Conservation (phyloP, 2,888 invertebrate genomes). For the Macaria liturata region DNA sequence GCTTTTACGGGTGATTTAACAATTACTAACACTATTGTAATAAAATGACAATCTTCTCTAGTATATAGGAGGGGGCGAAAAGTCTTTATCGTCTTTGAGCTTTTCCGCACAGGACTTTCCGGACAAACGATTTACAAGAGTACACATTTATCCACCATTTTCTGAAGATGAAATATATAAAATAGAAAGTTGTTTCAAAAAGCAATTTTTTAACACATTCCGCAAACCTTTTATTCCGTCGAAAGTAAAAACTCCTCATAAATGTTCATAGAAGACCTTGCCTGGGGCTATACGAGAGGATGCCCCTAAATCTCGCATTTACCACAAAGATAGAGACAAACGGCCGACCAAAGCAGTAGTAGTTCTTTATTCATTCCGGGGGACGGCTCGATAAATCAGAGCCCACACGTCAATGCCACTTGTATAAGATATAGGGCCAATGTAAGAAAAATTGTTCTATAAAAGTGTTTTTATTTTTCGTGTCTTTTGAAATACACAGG, state of each 20-base stretch:
- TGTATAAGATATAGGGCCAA: constrained; percentile 28
- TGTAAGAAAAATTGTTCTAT: constrained; percentile 18
- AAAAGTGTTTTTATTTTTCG: not conserved
- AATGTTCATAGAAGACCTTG: constrained; percentile 32
- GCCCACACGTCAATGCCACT: constrained; percentile 53
- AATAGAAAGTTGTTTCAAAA: too few species aligned
- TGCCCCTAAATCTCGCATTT: constrained; percentile 71
- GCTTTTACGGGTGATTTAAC: too few species aligned
- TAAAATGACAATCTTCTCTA: too few species aligned
- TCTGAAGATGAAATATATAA: too few species aligned
- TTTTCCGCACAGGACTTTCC: too few species aligned
- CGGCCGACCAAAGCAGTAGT: constrained; percentile 51
- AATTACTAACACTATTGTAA: too few species aligned
- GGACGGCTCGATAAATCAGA: constrained; percentile 63
- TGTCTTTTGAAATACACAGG: not conserved
- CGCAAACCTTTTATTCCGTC: too few species aligned
- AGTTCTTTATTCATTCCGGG: constrained; percentile 70
- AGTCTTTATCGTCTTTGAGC: too few species aligned
- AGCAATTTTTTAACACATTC: too few species aligned
- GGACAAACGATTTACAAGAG: too few species aligned
- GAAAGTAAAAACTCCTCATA: constrained; percentile 15
- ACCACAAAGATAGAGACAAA: constrained; percentile 76
- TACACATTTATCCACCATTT: too few species aligned
- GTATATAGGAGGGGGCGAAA: too few species aligned
- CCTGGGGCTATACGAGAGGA: constrained; percentile 48